Evolutionary conservation across 2,797 vertebrate species (phyloP).

Genomic region (Xyrichtys novacula): DNA sequence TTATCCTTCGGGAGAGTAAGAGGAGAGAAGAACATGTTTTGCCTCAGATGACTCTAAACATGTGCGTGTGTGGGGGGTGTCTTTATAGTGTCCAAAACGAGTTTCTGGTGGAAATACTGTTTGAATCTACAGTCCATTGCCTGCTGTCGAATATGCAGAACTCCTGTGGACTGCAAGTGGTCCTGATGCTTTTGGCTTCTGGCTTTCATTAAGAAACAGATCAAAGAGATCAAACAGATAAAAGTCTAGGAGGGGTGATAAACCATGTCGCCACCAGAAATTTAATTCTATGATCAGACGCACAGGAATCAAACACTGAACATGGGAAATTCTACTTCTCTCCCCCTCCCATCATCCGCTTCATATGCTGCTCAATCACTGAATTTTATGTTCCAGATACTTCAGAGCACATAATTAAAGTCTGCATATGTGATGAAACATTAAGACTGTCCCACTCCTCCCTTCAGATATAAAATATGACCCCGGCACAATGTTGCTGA

Average conservation of each 20-base stretch:
- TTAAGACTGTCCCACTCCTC: conserved; percentile 6
- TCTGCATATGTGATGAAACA: conserved; percentile 41
- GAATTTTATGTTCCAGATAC: conserved; percentile 48
- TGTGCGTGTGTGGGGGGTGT: conserved; percentile 1
- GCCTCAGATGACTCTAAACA: neutral
- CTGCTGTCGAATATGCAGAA: conserved; percentile 51
- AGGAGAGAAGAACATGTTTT: conserved; percentile 6
- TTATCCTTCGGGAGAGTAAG: neutral
- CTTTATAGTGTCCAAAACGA: conserved; percentile 5
- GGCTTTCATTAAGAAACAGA: conserved; percentile 71
- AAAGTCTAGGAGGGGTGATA: conserved; percentile 49
- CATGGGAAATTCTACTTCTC: conserved; percentile 56
- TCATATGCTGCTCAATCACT: conserved; percentile 53
- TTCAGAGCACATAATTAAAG: conserved; percentile 41
- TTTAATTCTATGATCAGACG: conserved; percentile 63
- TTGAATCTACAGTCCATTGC: conserved; percentile 47
- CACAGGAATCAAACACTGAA: conserved; percentile 57
- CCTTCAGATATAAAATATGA: conserved; percentile 16
- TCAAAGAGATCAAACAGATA: conserved; percentile 75
- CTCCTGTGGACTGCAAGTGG: conserved; percentile 37
- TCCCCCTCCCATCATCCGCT: conserved; percentile 33
- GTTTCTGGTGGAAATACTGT: conserved; percentile 36
- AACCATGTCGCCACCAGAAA: conserved; percentile 63
- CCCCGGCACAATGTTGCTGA: conserved; percentile 9
- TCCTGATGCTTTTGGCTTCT: conserved; percentile 60